phyloP scores from a whole-genome alignment of 2,113 vertebrate genomes.

The Entomyzon cyanotis region DNA sequence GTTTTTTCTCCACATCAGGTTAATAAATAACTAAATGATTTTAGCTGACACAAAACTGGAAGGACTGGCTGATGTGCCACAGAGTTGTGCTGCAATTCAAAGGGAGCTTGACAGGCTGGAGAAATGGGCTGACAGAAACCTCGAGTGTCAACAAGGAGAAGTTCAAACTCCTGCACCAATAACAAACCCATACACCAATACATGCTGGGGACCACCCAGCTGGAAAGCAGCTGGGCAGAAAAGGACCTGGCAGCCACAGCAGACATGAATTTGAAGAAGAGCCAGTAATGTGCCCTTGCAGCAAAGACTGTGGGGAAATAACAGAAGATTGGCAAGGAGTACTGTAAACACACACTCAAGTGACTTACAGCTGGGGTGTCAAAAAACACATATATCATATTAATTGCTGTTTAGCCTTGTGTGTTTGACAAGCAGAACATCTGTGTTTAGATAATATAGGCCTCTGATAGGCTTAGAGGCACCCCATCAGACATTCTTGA shows the following conservation, averaged over 20 bases:
- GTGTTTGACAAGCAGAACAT: neutral
- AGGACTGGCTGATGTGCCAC: neutral
- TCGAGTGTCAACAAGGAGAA: neutral
- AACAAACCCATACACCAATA: neutral
- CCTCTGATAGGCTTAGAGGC: neutral
- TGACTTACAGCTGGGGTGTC: neutral
- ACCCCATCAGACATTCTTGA: neutral
- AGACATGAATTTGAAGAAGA: neutral
- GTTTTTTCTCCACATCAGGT: neutral
- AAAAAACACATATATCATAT: neutral
- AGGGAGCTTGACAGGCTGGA: neutral
- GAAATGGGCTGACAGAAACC: neutral
- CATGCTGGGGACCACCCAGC: neutral
- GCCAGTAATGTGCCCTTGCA: neutral
- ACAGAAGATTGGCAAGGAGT: neutral
- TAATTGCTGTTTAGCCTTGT: neutral
- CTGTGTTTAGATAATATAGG: neutral
- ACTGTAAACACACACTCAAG: neutral
- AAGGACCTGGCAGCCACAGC: neutral
- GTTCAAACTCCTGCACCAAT: neutral
- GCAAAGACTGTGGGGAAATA: neutral
- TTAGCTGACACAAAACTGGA: neutral
- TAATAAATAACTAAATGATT: neutral
- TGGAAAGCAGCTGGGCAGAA: neutral
- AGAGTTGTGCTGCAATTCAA: neutral